Evolutionary conservation across 2,797 vertebrate species (phyloP), one percentile per base, ranked within the genome.

Genomic region (Argya squamiceps): DNA sequence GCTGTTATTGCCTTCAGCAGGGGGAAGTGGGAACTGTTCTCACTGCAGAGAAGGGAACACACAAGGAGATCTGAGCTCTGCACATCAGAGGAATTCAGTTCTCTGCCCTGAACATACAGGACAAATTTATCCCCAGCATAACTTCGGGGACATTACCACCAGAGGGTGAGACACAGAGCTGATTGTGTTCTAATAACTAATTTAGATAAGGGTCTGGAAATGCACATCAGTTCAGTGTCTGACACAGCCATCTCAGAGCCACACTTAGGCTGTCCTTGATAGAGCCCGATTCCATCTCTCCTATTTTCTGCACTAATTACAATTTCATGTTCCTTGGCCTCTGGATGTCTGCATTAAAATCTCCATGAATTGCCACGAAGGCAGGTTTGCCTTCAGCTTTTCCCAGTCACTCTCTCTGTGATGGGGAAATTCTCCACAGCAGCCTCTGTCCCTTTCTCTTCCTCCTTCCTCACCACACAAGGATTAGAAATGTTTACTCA

Each of bases 241-340:
- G 93, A 59, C 95, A 86, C 92, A 89, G 94, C 93, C 92, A 89
- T 50, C 71, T 84, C 73, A 3, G 79, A 89, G 75, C 88, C 67
- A 18, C 81, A 21, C 80, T 93, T 47, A 64, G 60, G 85, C 93
- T 91, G 94, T 78, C 56, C 92, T 96, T 56, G 58, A 67, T 47
- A 73, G 94, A 97, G 74, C 30, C 85, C 15, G 91, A 81, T 87
- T 92, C 94, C 94, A 94, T 96, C 94, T 88, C 92, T 93, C 68
- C 81, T 78, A 64, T 97, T 97, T 97, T 89, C 96, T 92, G 70
- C 24, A 74, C 94, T 97, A 95, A 82, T 92, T 97, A 96, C 92
- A 58, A 91, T 89, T 83, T 83, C 85, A 58, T 56, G 70, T 88
- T 91, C 82, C 64, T 80, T 43, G 26, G 50, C 84, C 75, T 73